phyloP scores from a whole-genome alignment of 2,888 invertebrate genomes.

The Sminthurides aquaticus region DNA sequence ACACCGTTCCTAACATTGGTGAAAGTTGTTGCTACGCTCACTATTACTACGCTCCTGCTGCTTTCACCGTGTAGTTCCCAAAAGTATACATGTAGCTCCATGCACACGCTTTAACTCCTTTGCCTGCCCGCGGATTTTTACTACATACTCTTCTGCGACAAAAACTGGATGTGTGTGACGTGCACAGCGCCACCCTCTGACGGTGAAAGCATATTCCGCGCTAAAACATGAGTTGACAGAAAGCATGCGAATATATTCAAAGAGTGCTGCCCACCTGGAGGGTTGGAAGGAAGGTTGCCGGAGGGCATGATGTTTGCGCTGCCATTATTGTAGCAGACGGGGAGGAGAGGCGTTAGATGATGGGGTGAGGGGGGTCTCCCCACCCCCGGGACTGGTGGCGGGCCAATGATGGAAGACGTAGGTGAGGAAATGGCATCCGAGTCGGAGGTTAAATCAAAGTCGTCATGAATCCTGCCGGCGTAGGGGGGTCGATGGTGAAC shows the following conservation, averaged over 20 bases:
- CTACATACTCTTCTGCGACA: no score
- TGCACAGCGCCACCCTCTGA: no score
- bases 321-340: slow-evolving; percentile 36
- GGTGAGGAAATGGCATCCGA: slow-evolving; percentile 43
- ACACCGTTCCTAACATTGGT: no score
- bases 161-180: no score
- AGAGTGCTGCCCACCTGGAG: slow-evolving; percentile 30
- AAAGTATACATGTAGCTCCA: no score
- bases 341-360: slow-evolving; percentile 38
- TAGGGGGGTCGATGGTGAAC: slow-evolving; percentile 40
- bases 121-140: no score
- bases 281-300: slow-evolving; percentile 32
- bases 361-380: slow-evolving; percentile 42
- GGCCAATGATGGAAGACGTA: slow-evolving; percentile 43
- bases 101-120: no score
- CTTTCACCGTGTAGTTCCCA: no score
- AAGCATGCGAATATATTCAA: no score
- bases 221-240: background rate
- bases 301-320: slow-evolving; percentile 22
- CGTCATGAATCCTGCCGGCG: slow-evolving; percentile 39
- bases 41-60: no score
- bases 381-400: slow-evolving; percentile 38
- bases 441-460: slow-evolving; percentile 43
- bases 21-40: no score
- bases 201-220: no score